Conservation (phyloP, 2,888 invertebrate species). For the Agonopterix subpropinquella region DNA sequence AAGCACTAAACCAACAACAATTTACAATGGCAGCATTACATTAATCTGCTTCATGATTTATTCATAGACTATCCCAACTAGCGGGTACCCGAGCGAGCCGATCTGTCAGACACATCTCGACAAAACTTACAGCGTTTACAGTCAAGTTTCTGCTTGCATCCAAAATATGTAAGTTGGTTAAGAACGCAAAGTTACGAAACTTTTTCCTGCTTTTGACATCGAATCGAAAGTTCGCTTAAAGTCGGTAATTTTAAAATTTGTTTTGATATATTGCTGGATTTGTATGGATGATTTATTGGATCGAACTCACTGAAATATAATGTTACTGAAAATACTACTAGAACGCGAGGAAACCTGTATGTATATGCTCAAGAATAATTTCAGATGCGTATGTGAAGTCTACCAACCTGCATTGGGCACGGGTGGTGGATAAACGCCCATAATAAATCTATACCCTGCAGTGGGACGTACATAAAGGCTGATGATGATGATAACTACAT, state of each 20-base stretch:
- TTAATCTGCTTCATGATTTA: slow-evolving; percentile 3
- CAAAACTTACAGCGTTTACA: background rate
- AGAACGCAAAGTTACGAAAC: background rate
- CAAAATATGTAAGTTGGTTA: background rate
- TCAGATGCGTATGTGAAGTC: no score
- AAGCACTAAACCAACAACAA: background rate
- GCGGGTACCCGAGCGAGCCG: background rate
- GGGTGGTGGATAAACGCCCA: no score
- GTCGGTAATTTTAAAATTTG: background rate
- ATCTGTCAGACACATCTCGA: background rate
- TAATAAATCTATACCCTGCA: no score
- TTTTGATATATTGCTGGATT: background rate
- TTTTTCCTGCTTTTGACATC: slow-evolving; percentile 2
- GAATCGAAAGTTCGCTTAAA: background rate
- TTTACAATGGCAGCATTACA: slow-evolving; percentile 2
- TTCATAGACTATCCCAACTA: background rate
- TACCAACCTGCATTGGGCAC: no score
- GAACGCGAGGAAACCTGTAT: no score
- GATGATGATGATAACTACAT: no score
- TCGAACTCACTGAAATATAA: no score
- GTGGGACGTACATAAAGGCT: no score
- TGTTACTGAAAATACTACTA: no score
- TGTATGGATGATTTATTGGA: no score
- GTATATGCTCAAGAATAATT: no score
- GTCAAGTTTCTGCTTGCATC: background rate